Percentiles rank a stretch among this genome's conserved stretches.
Conservation (phyloP, 2,797 vertebrate species). For the Pangasius sanitwongsei region DNA sequence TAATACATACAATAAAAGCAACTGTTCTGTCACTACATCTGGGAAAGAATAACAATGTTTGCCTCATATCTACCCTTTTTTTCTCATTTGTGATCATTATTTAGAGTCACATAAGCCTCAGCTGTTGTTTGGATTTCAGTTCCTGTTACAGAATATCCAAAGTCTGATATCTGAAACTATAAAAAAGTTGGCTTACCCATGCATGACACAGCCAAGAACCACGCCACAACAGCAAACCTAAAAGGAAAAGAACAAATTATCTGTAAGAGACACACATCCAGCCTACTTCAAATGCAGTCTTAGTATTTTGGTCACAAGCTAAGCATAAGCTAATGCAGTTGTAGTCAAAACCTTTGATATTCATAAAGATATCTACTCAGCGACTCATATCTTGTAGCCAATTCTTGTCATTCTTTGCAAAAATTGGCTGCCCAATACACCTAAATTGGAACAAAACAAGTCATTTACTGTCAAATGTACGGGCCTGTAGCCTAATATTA, state of each 20-base stretch:
- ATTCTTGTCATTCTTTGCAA: not conserved
- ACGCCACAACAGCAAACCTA: constrained; percentile 9
- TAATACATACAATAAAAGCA: not conserved
- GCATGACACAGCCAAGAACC: not conserved
- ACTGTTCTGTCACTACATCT: constrained; percentile 1
- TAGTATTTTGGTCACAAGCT: not conserved
- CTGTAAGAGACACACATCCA: not conserved
- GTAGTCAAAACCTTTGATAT: not conserved
- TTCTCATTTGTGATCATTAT: not conserved
- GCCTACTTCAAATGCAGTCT: not conserved
- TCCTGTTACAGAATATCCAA: not conserved
- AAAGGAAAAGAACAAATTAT: constrained; percentile 1
- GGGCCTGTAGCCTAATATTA: not conserved
- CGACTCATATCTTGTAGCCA: not conserved
- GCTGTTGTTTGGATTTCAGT: not conserved
- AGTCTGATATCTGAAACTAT: not conserved
- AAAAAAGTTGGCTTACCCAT: constrained; percentile 24
- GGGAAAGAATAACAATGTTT: not conserved
- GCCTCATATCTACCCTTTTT: not conserved
- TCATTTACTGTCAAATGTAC: not conserved
- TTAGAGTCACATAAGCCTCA: not conserved
- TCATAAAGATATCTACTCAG: not conserved
- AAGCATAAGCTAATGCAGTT: not conserved
- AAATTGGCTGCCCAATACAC: not conserved
- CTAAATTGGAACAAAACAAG: not conserved